phyloP scores from a whole-genome alignment of 2,797 vertebrate species.

The Hyperoplus lanceolatus region DNA sequence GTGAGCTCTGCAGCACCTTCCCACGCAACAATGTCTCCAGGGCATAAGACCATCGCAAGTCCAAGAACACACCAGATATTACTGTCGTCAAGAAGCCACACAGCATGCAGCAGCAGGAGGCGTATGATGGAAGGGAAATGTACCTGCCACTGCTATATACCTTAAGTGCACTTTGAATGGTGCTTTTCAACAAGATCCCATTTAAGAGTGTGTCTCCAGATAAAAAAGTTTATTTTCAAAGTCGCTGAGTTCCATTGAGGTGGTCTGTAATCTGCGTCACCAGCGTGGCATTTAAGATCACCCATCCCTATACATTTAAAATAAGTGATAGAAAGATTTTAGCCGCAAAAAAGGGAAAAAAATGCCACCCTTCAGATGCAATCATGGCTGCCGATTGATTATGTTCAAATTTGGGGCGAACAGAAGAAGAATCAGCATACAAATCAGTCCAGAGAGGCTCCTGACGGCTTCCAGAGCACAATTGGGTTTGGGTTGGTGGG shows the following conservation, averaged over 20 bases:
- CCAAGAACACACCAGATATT: conserved; percentile 39
- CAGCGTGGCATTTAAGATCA: neutral
- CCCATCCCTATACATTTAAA: too few relatives aligned
- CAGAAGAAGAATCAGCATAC: conserved; percentile 53
- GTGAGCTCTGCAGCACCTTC: conserved; percentile 48
- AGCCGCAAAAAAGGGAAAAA: conserved; percentile 46
- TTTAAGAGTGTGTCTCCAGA: conserved; percentile 53
- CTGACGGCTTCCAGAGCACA: conserved; percentile 40
- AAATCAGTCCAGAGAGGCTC: conserved; percentile 50
- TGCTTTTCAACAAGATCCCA: conserved; percentile 37
- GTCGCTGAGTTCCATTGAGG: conserved; percentile 35
- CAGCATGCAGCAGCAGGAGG: conserved; percentile 23
- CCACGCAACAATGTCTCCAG: conserved; percentile 58
- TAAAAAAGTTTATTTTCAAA: conserved; percentile 50
- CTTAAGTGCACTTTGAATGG: conserved; percentile 2
- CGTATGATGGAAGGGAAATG: conserved; percentile 16
- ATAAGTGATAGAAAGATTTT: conserved; percentile 23
- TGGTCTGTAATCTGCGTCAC: conserved; percentile 9
- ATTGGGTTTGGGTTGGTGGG: conserved; percentile 33
- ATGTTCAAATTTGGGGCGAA: conserved; percentile 42
- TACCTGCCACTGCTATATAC: conserved; percentile 9
- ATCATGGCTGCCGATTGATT: conserved; percentile 52
- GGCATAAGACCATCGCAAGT: conserved; percentile 61
- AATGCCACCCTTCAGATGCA: conserved; percentile 22
- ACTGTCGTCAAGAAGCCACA: conserved; percentile 39